Percentiles rank a stretch among this genome's conserved stretches.
phyloP scores from a whole-genome alignment of 2,797 vertebrate genomes.

The Takifugu rubripes region DNA sequence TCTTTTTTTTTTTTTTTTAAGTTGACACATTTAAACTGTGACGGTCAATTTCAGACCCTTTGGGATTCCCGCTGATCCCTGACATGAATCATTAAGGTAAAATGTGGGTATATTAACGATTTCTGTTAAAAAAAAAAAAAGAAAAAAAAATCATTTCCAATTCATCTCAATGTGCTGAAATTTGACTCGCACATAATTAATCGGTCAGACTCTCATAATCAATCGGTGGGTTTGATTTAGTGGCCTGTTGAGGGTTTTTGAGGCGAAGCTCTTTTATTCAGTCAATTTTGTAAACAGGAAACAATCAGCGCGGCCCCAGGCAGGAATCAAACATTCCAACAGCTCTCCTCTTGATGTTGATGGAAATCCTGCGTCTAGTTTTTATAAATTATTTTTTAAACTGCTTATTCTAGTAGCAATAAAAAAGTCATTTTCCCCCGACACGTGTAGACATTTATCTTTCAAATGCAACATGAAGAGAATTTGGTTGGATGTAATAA shows the following conservation, averaged over 20 bases:
- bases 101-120: too few species aligned
- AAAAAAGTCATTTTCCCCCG: too few species aligned
- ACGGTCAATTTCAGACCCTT: too few species aligned
- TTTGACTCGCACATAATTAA: conserved; percentile 25
- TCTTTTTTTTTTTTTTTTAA: too few species aligned
- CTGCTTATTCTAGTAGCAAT: background rate
- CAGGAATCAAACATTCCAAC: conserved; percentile 40
- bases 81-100: background rate
- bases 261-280: conserved; percentile 53
- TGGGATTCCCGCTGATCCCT: conserved; percentile 15
- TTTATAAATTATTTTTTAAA: background rate
- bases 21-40: too few species aligned
- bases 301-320: conserved; percentile 36
- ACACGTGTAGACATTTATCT: too few species aligned
- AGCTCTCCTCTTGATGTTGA: too few species aligned
- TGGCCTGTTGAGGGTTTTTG: conserved; percentile 29
- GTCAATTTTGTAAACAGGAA: conserved; percentile 58
- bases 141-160: too few species aligned
- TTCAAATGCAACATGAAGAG: too few species aligned
- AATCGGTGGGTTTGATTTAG: conserved; percentile 55
- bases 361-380: too few species aligned
- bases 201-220: conserved; percentile 41
- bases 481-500: background rate
- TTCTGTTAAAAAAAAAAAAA: too few species aligned
- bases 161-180: too few species aligned